Evolutionary conservation across 2,888 invertebrate genomes (phyloP), one percentile per base, ranked within the genome.

Genomic region (Drosophila paramelanica): DNA sequence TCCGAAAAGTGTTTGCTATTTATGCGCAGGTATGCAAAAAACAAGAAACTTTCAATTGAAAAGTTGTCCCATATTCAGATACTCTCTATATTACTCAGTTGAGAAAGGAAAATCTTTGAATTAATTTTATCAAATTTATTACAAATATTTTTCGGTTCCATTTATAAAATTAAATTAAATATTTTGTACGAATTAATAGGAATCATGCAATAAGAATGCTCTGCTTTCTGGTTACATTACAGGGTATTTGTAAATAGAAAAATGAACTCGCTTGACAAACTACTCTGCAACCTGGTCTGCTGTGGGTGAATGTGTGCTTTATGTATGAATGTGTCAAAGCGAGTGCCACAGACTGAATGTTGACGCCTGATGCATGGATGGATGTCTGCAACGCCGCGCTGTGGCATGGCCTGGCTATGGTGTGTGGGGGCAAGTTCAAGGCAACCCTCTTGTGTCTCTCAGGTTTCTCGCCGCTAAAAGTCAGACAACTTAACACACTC

Each of bases 1-100:
- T 66, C 85, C 73, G 55, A 71, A 88, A 76, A 88, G 77, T 79
- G 82, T 88, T 85, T 85, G 74, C 86, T 88, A 83, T 83, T 88
- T 83, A 88, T 83, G 82, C 74, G 55, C 82, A 82, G 82, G 69
- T 73, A 79, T 65, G 65, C 41, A 71, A 71, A 79, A 56, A 42
- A 45, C 3, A 25, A 23, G 23, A 27, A 14, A 33, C 5, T 6
- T 8, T 8, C 4, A 20, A 2, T 3, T 3, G 5, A 7, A 7
- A 31, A 17, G 2, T 5, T 17, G 49, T 25, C 6, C 8, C 33
- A 61, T 55, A 33, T n/a, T 4, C 0, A n/a, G 20, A 67, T 67
- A 46, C 49, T 45, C 43, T 23, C 17, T 31, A 5, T 36, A 36
- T 1, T 1, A 3, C 13, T 1, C 1, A 36, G 11, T 13, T 36